phyloP scores from a whole-genome alignment of 2,888 invertebrate species.

The Campaea margaritaria region DNA sequence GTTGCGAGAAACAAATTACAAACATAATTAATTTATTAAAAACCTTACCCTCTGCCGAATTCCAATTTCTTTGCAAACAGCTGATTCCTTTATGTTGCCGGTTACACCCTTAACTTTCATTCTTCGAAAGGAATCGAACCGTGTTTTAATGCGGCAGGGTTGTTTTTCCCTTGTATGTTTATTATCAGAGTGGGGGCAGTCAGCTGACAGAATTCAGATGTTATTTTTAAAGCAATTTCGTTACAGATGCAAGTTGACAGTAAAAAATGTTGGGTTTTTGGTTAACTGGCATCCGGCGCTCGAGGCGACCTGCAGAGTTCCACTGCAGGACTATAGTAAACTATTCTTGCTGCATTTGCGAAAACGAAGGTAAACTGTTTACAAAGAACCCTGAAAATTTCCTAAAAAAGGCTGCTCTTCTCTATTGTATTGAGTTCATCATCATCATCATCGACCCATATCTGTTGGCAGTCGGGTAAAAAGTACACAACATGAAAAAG shows the following conservation, averaged over 20 bases:
- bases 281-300: slow-evolving; percentile 30
- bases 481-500: too few species aligned
- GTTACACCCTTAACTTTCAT: slow-evolving; percentile 16
- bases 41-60: slow-evolving; percentile 28
- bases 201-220: slow-evolving; percentile 41
- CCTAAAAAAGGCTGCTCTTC: too few species aligned
- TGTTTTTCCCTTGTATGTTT: slow-evolving; percentile 8
- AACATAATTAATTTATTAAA: slow-evolving; percentile 39
- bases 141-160: not conserved
- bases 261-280: slow-evolving; percentile 33
- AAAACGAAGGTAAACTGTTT: not conserved
- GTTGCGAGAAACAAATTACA: slow-evolving; percentile 32
- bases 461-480: too few species aligned
- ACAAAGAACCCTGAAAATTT: too few species aligned
- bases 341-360: not conserved
- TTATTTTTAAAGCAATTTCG: slow-evolving; percentile 37
- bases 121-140: not conserved
- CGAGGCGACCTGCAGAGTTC: slow-evolving; percentile 1
- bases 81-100: slow-evolving; percentile 35
- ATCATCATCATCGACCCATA: too few species aligned
- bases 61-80: slow-evolving; percentile 38
- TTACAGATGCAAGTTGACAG: slow-evolving; percentile 37
- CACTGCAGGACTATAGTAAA: not conserved
- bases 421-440: too few species aligned
- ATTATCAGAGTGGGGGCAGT: slow-evolving; percentile 33